A percentile compares a stretch with the other conserved stretches of the same genome.
These are phyloP conservation scores for Brachyhypopomus occidentalis DNA, from an alignment of 2,113 vertebrate genomes.

Conservation along the genomic window DNA sequence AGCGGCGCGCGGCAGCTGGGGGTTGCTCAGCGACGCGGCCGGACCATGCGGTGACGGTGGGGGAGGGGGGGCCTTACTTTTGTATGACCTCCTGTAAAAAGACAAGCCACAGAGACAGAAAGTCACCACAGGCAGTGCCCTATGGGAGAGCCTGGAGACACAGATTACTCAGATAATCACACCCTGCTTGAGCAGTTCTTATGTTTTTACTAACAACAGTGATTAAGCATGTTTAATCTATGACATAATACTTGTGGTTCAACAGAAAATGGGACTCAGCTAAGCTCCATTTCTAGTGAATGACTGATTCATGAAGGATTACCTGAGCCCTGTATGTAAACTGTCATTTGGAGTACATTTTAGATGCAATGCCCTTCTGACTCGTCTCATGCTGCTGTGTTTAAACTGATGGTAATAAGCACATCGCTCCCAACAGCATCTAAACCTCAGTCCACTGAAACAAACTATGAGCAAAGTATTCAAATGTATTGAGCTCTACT, in stretches of 20 bases:
- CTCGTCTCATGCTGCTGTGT: neutral
- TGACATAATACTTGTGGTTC: conserved; percentile 8
- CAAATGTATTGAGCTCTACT: neutral
- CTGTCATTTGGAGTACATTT: neutral
- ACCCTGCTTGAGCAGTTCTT: conserved; percentile 15
- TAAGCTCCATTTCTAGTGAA: conserved; percentile 22
- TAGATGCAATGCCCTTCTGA: conserved; percentile 5
- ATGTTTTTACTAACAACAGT: neutral
- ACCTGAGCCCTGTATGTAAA: no score
- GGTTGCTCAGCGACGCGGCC: conserved; percentile 60
- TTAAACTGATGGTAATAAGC: no score
- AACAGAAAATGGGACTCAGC: conserved; percentile 13
- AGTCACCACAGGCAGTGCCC: no score
- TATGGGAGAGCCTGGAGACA: neutral
- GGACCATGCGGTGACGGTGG: conserved; percentile 74
- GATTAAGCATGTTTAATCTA: conserved; percentile 19
- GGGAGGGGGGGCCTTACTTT: conserved; percentile 88
- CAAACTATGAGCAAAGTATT: neutral
- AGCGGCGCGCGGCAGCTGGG: conserved; percentile 69
- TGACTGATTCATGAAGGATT: conserved; percentile 14
- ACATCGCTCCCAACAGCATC: neutral
- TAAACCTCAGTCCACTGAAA: neutral
- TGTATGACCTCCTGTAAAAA: conserved; percentile 82
- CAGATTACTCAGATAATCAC: conserved; percentile 13
- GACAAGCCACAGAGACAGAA: conserved; percentile 4